Percentiles rank a stretch among this genome's conserved stretches.
Conservation (phyloP, 2,888 invertebrate species). For the Bedellia somnulentella region DNA sequence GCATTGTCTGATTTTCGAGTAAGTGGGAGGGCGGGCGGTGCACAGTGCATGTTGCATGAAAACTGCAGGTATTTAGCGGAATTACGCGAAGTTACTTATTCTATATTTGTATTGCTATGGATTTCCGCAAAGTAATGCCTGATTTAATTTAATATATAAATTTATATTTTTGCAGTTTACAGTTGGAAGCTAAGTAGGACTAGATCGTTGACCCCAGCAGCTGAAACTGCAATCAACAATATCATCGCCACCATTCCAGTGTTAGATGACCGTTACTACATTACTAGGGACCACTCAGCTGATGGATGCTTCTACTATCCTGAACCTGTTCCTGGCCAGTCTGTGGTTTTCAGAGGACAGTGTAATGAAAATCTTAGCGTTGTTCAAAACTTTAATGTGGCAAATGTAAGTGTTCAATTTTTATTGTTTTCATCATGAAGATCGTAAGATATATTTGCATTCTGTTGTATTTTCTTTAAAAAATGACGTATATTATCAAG, state of each 20-base stretch:
- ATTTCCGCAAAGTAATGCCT: too few relatives aligned
- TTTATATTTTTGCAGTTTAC: slow-evolving; percentile 15
- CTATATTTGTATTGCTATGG: too few relatives aligned
- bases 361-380: slow-evolving; percentile 14
- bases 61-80: too few relatives aligned
- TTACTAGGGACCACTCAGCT: slow-evolving; percentile 19
- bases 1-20: too few relatives aligned
- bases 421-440: too few relatives aligned
- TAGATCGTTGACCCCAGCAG: slow-evolving; percentile 14
- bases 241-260: slow-evolving; percentile 20
- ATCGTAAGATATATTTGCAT: too few relatives aligned
- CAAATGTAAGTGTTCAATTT: slow-evolving; percentile 7
- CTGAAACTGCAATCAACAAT: slow-evolving; percentile 16
- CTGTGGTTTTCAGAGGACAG: slow-evolving; percentile 26
- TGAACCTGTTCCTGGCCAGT: slow-evolving; percentile 14
- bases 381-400: slow-evolving; percentile 8
- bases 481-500: too few relatives aligned
- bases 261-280: slow-evolving; percentile 21
- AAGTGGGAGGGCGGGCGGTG: too few relatives aligned
- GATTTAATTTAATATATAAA: neutral
- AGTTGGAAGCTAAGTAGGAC: slow-evolving; percentile 38
- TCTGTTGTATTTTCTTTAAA: too few relatives aligned
- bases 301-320: slow-evolving; percentile 32
- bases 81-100: too few relatives aligned
- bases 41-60: too few relatives aligned